Percentiles rank a stretch among this genome's conserved stretches.
Conservation (phyloP, 2,888 invertebrate species). For the Eilema caniola region DNA sequence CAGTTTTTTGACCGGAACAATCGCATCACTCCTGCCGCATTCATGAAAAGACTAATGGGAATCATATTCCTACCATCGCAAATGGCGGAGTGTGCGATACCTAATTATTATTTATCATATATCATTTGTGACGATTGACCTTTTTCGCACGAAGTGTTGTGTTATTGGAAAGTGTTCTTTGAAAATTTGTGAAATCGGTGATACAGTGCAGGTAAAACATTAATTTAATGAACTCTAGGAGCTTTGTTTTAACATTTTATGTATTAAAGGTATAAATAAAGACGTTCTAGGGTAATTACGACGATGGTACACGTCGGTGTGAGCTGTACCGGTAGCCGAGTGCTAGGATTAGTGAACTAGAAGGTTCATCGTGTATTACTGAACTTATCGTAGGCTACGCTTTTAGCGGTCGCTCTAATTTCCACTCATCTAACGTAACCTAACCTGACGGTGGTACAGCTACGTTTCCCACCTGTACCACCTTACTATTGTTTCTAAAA, state of each 20-base stretch:
- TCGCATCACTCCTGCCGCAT: slow-evolving; percentile 70
- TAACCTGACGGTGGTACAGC: slow-evolving; percentile 68
- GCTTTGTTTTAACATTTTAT: slow-evolving; percentile 76
- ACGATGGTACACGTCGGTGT: slow-evolving; percentile 39
- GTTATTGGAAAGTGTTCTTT: slow-evolving; percentile 63
- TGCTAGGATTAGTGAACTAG: slow-evolving; percentile 58
- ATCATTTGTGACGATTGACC: slow-evolving; percentile 43
- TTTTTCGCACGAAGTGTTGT: slow-evolving; percentile 58
- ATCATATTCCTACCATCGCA: slow-evolving; percentile 71
- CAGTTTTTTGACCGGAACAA: slow-evolving; percentile 73
- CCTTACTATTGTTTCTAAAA: slow-evolving; percentile 84
- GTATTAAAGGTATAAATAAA: slow-evolving; percentile 59
- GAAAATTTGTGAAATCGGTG: slow-evolving; percentile 67
- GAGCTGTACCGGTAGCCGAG: slow-evolving; percentile 47
- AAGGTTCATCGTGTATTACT: slow-evolving; percentile 50
- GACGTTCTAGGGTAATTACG: slow-evolving; percentile 51
- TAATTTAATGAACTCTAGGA: slow-evolving; percentile 71
- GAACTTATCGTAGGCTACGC: slow-evolving; percentile 72
- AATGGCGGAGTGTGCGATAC: slow-evolving; percentile 76
- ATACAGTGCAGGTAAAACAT: slow-evolving; percentile 74
- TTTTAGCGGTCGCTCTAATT: slow-evolving; percentile 80
- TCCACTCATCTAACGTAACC: slow-evolving; percentile 70
- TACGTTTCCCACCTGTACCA: slow-evolving; percentile 70
- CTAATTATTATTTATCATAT: slow-evolving; percentile 45
- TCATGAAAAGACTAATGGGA: slow-evolving; percentile 80